Evolutionary conservation across 1,140 invertebrate species (phyloP).

Genomic region (Aphaenogaster rudis): DNA sequence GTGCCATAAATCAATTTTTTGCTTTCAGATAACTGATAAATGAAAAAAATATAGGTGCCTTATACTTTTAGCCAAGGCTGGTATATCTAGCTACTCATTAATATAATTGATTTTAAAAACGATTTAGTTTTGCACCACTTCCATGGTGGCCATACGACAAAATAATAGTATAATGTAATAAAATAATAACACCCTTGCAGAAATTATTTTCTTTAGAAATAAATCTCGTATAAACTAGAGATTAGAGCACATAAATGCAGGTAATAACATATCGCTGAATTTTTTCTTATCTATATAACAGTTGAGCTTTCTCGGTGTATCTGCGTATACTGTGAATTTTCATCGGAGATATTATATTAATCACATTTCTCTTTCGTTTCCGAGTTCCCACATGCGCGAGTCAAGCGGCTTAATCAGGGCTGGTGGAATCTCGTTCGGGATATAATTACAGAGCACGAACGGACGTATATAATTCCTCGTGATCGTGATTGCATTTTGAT

Average conservation of each 20-base stretch:
- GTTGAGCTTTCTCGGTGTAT: not conserved
- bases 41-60: no score
- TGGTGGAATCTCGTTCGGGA: slow-evolving; percentile 49
- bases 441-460: slow-evolving; percentile 61
- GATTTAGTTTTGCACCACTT: not conserved
- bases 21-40: no score
- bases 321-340: not conserved
- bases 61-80: no score
- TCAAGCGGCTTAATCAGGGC: slow-evolving; percentile 54
- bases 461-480: slow-evolving; percentile 47
- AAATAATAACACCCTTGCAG: not conserved
- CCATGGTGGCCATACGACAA: not conserved
- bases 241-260: not conserved
- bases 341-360: not conserved
- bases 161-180: not conserved
- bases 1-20: no score
- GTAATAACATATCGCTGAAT: not conserved
- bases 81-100: not conserved
- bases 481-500: slow-evolving; percentile 58
- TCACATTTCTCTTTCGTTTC: slow-evolving; percentile 4
- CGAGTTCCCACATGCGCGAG: slow-evolving; percentile 44
- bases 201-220: not conserved
- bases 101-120: not conserved
- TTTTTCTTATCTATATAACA: not conserved
- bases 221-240: not conserved